Base-by-base conservation (phyloP, 2,797 vertebrate species). In the Gymnodraco acuticeps region DNA sequence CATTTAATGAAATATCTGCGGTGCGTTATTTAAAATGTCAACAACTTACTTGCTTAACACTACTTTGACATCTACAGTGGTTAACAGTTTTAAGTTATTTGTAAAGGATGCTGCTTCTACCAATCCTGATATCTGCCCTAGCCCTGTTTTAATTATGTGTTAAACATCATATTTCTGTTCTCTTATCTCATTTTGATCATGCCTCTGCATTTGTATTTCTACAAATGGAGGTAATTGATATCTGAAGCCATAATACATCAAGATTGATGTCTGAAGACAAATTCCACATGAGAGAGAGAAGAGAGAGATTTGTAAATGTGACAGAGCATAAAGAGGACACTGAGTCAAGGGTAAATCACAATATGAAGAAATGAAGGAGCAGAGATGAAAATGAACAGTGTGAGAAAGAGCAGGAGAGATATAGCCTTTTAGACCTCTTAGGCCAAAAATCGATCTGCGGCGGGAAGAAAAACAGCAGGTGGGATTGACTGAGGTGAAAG, bases 391-490 rank as follows among this genome's bases (percentile, higher is more conserved):
- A 78, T 66, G 67, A 15, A 13, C 17, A 33, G 65, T 77, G 77
- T 75, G 59, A 87, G 77, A 88, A 76, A 59, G n/a, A 64, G 72
- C 63, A 77, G 53, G 23, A 68, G 38, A 74, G 56, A 64, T 3
- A 64, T 3, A 10, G 56, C 42, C 20, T 72, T 38, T 70, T 23
- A 68, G 75, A 77, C 65, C 41, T 55, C 67, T 70, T 47, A 31
- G 54, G 66, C 74, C 64, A 72, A 77, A 73, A 82, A 90, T 85
- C 64, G 27, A 91, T 90, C 69, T 55, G 53, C 23, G 38, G 59
- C 17, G 3, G 58, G 53, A 80, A 80, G 51, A 42, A 74, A 27
- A 70, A 81, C 73, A 52, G 77, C 73, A 82, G 65, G 55, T 51
- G 53, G 69, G 79, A 73, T 51, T 70, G 58, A 81, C 62, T 58